Evolutionary conservation across 2,113 vertebrate genomes (phyloP).

Genomic region (Ciconia boyciana): DNA sequence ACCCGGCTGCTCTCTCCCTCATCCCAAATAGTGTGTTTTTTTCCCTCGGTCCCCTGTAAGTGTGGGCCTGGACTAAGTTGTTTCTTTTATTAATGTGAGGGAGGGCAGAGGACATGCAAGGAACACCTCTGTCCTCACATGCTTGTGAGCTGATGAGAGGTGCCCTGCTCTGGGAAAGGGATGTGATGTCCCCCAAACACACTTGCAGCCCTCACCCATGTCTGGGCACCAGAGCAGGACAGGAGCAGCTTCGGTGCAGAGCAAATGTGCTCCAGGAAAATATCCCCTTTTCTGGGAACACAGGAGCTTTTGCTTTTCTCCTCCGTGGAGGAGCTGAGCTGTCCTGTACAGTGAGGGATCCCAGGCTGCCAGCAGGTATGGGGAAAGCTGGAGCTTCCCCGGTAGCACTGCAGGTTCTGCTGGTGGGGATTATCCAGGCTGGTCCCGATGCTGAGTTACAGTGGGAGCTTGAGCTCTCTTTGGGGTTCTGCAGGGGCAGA

Average conservation of each 20-base stretch:
- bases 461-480: not conserved
- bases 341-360: not conserved
- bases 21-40: not conserved
- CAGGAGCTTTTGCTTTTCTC: not conserved
- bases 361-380: not conserved
- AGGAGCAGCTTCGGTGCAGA: not conserved
- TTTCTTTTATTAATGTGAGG: not conserved
- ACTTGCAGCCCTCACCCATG: not conserved
- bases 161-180: not conserved
- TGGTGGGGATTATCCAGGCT: not conserved
- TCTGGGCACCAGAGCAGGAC: not conserved
- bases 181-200: not conserved
- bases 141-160: not conserved
- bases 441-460: not conserved
- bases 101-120: not conserved
- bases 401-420: not conserved
- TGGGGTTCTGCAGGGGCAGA: not conserved
- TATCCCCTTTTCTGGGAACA: not conserved
- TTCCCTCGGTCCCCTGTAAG: not conserved
- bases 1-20: not conserved
- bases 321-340: not conserved
- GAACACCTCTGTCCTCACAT: not conserved
- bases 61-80: not conserved
- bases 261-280: not conserved
- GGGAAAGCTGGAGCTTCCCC: not conserved